These are phyloP conservation scores for Enoplolaimus lenunculus DNA, from an alignment of 2,888 invertebrate genomes.

Conservation along the genomic window DNA sequence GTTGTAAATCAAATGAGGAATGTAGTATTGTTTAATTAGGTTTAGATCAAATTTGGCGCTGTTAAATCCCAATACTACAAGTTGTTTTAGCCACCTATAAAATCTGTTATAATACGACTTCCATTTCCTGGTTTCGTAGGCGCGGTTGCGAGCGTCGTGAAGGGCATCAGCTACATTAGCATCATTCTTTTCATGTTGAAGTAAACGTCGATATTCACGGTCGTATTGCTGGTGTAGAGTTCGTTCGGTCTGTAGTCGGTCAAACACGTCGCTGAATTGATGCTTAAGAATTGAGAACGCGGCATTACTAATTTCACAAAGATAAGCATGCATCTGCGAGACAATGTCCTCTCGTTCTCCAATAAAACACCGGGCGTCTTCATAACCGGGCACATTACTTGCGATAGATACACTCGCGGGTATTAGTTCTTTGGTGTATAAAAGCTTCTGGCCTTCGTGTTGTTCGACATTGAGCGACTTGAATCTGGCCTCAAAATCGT, in stretches of 20 bases:
- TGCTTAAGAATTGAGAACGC: not conserved
- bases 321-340: not conserved
- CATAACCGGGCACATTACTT: conserved; percentile 13
- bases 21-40: conserved; percentile 9
- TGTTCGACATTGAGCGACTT: not conserved
- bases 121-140: not conserved
- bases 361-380: conserved; percentile 4
- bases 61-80: conserved; percentile 12
- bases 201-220: not conserved
- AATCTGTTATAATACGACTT: not conserved
- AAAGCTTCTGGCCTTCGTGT: not conserved
- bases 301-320: not conserved
- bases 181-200: not conserved
- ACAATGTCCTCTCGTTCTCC: not conserved
- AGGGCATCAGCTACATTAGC: not conserved
- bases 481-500: conserved; percentile 12
- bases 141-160: not conserved
- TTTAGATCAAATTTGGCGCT: conserved; percentile 5
- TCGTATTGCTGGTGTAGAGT: not conserved
- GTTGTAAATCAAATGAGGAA: not conserved
- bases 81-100: not conserved
- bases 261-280: not conserved
- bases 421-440: not conserved
- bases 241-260: not conserved
- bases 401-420: not conserved